Base-by-base conservation (phyloP, 2,888 invertebrate genomes). In the Crioceris asparagi region DNA sequence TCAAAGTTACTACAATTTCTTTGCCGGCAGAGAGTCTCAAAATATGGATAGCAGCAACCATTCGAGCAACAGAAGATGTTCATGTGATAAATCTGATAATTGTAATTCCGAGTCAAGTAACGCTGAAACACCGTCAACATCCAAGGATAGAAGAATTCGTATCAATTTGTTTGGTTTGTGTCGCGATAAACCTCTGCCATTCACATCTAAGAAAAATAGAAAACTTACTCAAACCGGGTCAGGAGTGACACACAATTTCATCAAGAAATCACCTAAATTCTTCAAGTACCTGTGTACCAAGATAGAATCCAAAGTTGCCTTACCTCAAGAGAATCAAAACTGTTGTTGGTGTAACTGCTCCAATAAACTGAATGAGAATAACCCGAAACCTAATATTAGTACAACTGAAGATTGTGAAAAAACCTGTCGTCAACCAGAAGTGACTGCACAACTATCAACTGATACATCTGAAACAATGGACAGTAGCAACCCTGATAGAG, bases 301-400 rank as follows among this genome's bases (percentile, higher is more conserved):
- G 38, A 59, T 60, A 43, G 59, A 59, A 41, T 41, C 55, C 12
- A 60, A 61, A 51, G 41, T 45, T n/a, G 41, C 48, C 34, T 47
- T 49, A 30, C 45, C 41, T 27, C 47, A 49, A 39, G 55, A 54
- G 12, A 51, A 45, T 33, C 49, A 51, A 41, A 53, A 50, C 23
- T 61, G 61, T 49, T 64, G 63, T 39, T 58, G 56, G 40, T 64
- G 64, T 41, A 60, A 57, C 31, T 64, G 64, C 42, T 60, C 59
- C 34, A 53, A 53, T 38, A 50, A 51, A 32, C 53, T 54, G 11
- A 58, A 57, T 23, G 60, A 61, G 17, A 49, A 51, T 35, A 49
- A 46, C 34, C 39, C 52, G 15, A 50, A 46, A 35, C 39, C 52
- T 16, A 51, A 48, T 11, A 50, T 32, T 35, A 44, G 39, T 17